phyloP scores from a whole-genome alignment of 2,888 invertebrate species.

The Allacma fusca region DNA sequence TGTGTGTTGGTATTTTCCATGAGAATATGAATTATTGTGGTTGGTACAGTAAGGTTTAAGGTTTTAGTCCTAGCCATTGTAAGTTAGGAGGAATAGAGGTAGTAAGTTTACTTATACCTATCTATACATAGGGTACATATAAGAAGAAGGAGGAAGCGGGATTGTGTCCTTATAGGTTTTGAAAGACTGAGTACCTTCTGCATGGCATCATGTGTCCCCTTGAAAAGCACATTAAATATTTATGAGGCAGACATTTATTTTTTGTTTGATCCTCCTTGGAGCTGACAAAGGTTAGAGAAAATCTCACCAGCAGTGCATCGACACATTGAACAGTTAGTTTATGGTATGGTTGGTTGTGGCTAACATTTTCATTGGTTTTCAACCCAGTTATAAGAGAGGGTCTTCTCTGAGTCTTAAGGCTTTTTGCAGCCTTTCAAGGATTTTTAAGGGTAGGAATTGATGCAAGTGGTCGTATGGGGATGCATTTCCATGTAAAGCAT shows the following conservation, averaged over 20 bases:
- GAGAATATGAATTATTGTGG: constrained; percentile 3
- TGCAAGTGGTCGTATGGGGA: not conserved
- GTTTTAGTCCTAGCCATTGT: too few species aligned
- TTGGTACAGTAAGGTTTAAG: too few species aligned
- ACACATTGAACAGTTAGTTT: constrained; percentile 19
- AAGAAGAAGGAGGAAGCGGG: too few species aligned
- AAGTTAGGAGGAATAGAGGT: too few species aligned
- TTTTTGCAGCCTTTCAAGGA: constrained; percentile 3
- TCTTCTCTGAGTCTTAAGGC: not conserved
- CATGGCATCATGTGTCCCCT: constrained; percentile 15
- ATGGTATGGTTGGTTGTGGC: constrained; percentile 4
- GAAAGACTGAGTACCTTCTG: constrained; percentile 3
- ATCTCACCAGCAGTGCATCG: constrained; percentile 6
- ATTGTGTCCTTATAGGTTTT: constrained; percentile 1
- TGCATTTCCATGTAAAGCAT: not conserved
- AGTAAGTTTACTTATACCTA: too few species aligned
- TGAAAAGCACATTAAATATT: constrained; percentile 26
- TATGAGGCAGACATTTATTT: constrained; percentile 12
- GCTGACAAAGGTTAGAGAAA: constrained; percentile 23
- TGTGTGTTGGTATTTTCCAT: constrained; percentile 1
- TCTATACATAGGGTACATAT: too few species aligned
- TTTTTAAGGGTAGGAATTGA: not conserved
- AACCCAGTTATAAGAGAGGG: not conserved
- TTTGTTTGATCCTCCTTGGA: constrained; percentile 6
- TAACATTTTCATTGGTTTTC: not conserved